Base-by-base conservation (phyloP, 1,140 invertebrate genomes). In the Drosophila jambulina region DNA sequence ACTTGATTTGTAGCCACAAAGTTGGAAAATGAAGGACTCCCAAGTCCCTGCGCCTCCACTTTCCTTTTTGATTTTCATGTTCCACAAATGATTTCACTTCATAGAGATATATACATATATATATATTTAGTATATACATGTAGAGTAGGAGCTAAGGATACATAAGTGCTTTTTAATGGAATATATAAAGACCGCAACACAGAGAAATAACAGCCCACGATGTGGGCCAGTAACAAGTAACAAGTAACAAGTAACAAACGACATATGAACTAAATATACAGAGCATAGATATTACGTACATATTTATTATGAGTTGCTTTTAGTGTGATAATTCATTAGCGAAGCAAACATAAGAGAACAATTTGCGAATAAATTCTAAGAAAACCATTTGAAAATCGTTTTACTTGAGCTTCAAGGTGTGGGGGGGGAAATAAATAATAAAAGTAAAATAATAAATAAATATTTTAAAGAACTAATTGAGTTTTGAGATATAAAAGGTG, bases 221-320 rank as follows among this genome's bases (percentile, higher is more conserved):
- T 38, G 57, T 58, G 45, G 34, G 56, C 49, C 5, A 48, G 45
- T 48, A 48, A 75, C 45, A 70, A 84, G 45, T 63, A 67, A 80
- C 63, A 75, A 81, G 59, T 81, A 82, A 65, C 56, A 69, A 65
- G 56, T 56, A 36, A 78, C 19, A 27, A 60, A 80, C 49, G 54
- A 60, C 48, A 65, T 71, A 59, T 46, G 62, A 62, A 64, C 25
- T 57, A 71, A 48, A 53, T 25, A 74, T 79, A 62, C 76, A 80
- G 46, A 61, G 70, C 65, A 79, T 75, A 86, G 84, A 48, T 82
- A 54, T 36, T 36, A 54, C 51, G 75, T 86, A 82, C 69, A 67
- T 69, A 85, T 86, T 86, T 86, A 86, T 82, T 86, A 86, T 86
- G 82, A 86, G 82, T 86, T 86, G 82, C 82, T 82, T 86, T 86